Evolutionary conservation across 1,140 invertebrate species (phyloP).

Genomic region (Cyclina sinensis): DNA sequence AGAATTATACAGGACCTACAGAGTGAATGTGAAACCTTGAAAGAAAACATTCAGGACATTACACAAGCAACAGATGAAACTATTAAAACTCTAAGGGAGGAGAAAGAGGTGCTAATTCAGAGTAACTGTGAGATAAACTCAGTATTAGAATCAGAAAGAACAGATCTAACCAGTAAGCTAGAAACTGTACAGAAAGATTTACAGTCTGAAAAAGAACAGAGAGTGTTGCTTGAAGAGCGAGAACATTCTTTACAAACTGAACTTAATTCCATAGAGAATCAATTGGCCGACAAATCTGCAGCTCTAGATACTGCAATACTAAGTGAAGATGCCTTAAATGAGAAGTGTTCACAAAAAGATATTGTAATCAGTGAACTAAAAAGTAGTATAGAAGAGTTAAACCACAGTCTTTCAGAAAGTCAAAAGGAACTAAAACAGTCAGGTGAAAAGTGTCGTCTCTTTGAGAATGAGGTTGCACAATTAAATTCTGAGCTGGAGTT

Average conservation of each 20-base stretch:
- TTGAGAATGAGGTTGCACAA: background rate
- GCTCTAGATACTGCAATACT: background rate
- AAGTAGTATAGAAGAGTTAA: slow-evolving; percentile 18
- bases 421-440: background rate
- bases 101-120: slow-evolving; percentile 5
- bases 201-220: slow-evolving; percentile 25
- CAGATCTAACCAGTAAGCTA: background rate
- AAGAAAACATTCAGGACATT: background rate
- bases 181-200: background rate
- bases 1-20: background rate
- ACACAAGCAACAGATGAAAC: background rate
- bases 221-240: slow-evolving; percentile 1
- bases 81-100: slow-evolving; percentile 26
- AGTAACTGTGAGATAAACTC: slow-evolving; percentile 43
- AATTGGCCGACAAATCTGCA: slow-evolving; percentile 20
- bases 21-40: background rate
- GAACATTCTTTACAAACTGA: slow-evolving; percentile 37
- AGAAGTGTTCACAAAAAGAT: slow-evolving; percentile 47
- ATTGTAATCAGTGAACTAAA: slow-evolving; percentile 26
- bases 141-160: slow-evolving; percentile 27
- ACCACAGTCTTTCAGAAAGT: slow-evolving; percentile 37
- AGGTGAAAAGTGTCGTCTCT: background rate
- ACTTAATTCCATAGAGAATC: slow-evolving; percentile 15
- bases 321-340: background rate
- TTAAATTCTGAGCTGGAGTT: slow-evolving; percentile 43